phyloP scores from a whole-genome alignment of 2,797 vertebrate species.

The Tapera naevia region DNA sequence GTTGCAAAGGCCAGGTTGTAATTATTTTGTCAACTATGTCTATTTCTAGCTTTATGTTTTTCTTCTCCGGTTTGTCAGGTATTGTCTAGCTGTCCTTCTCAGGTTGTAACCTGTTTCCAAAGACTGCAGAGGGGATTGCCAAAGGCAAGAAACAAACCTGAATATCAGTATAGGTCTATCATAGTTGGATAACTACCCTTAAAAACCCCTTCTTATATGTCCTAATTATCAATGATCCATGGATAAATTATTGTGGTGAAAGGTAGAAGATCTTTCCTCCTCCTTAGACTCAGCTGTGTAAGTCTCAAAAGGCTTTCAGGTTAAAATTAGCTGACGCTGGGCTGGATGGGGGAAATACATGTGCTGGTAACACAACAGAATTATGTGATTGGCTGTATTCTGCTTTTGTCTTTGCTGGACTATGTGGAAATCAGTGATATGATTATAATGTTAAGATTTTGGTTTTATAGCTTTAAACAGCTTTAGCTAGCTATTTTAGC shows the following conservation, averaged over 20 bases:
- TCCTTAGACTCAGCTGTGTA: not conserved
- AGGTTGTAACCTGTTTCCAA: not conserved
- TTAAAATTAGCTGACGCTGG: not conserved
- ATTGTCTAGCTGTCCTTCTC: not conserved
- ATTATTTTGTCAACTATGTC: not conserved
- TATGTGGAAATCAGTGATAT: not conserved
- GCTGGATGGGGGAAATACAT: not conserved
- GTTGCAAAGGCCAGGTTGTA: not conserved
- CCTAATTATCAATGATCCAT: not conserved
- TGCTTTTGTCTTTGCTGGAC: not conserved
- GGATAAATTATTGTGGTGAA: not conserved
- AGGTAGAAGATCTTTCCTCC: not conserved
- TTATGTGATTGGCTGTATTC: not conserved
- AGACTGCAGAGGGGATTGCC: not conserved
- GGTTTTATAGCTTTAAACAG: not conserved
- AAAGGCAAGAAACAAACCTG: not conserved
- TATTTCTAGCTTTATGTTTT: not conserved
- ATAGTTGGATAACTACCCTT: not conserved
- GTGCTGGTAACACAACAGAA: not conserved
- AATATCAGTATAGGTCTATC: not conserved
- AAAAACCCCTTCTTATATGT: accelerated
- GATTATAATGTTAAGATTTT: not conserved
- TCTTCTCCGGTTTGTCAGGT: not conserved
- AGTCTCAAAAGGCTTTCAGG: not conserved
- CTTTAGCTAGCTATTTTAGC: not conserved